Evolutionary conservation across 2,113 vertebrate species (phyloP).

Genomic region (Macrotus californicus): DNA sequence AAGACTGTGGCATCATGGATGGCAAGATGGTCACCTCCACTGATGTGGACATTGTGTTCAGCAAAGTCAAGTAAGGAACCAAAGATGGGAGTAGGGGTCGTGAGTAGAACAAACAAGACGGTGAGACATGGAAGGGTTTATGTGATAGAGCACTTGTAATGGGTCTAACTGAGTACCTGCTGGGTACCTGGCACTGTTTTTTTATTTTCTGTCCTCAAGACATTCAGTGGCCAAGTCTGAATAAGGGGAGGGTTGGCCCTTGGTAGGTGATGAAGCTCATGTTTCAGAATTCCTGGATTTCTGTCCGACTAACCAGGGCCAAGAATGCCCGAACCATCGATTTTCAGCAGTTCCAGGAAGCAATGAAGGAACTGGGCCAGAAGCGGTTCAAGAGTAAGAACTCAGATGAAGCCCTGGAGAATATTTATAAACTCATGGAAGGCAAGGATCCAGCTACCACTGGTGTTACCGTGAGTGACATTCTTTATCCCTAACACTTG

Average conservation of each 20-base stretch:
- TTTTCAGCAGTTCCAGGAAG: constrained; percentile 87
- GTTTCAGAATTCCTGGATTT: neutral
- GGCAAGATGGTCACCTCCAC: constrained; percentile 86
- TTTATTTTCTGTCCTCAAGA: neutral
- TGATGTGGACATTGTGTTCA: constrained; percentile 89
- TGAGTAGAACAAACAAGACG: neutral
- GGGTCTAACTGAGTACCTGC: neutral
- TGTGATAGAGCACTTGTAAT: neutral
- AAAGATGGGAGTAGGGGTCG: neutral
- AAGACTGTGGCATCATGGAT: constrained; percentile 89
- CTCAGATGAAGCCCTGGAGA: constrained; percentile 83
- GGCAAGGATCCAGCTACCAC: constrained; percentile 83
- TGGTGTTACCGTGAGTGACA: constrained; percentile 83
- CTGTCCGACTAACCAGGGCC: constrained; percentile 67
- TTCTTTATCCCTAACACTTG: neutral
- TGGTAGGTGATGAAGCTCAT: neutral
- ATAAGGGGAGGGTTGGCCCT: neutral
- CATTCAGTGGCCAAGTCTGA: neutral
- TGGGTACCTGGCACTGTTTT: neutral
- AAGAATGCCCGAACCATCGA: constrained; percentile 87
- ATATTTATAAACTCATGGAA: constrained; percentile 81
- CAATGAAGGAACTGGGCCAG: constrained; percentile 84
- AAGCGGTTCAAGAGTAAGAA: constrained; percentile 86
- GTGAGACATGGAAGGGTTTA: neutral
- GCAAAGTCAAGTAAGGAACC: constrained; percentile 89